Evolutionary conservation across 2,113 vertebrate genomes (phyloP).

Genomic region (Antechinus stuartii): DNA sequence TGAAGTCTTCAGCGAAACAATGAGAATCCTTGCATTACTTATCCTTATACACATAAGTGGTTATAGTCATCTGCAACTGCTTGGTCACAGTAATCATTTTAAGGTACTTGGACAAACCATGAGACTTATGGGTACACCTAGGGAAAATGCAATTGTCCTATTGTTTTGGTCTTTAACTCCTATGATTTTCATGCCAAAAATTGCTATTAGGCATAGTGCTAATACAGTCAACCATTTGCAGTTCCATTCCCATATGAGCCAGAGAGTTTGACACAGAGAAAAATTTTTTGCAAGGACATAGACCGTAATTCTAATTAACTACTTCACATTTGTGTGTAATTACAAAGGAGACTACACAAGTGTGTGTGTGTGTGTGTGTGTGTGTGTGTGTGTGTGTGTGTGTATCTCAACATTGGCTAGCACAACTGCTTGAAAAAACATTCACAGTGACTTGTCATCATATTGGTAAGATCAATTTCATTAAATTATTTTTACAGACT

Average conservation of each 20-base stretch:
- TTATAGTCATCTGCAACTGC: conserved; percentile 39
- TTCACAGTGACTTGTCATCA: neutral
- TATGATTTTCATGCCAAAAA: neutral
- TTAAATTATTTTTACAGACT: neutral
- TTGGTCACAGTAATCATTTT: conserved; percentile 23
- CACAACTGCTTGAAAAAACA: neutral
- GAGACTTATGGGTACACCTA: conserved; percentile 17
- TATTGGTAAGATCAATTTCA: neutral
- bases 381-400: too few species aligned
- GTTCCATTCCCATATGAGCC: neutral
- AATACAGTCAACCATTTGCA: neutral
- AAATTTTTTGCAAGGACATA: conserved; percentile 31
- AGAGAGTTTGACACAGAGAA: conserved; percentile 31
- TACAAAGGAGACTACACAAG: neutral
- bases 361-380: neutral
- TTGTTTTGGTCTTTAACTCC: conserved; percentile 43
- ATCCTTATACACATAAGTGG: neutral
- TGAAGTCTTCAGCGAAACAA: neutral
- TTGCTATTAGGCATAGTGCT: conserved; percentile 10
- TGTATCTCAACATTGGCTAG: neutral
- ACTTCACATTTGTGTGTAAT: neutral
- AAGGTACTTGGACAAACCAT: conserved; percentile 33
- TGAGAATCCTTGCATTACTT: neutral
- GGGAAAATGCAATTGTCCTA: neutral
- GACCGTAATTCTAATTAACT: neutral